phyloP scores from a whole-genome alignment of 2,797 vertebrate genomes.

The Cirrhinus mrigala region DNA sequence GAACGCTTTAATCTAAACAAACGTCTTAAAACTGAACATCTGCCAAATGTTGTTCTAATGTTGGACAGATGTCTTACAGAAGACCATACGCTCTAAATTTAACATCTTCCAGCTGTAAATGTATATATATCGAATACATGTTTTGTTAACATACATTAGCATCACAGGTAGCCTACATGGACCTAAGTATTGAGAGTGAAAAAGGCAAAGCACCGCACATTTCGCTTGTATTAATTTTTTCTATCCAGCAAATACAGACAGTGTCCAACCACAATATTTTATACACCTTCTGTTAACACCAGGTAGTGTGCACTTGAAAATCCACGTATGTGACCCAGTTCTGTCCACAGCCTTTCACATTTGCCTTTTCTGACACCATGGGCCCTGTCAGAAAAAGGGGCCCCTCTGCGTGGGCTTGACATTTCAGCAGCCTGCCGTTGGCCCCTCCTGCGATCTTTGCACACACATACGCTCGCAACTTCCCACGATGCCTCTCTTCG shows the following conservation, averaged over 20 bases:
- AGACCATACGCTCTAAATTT: not conserved
- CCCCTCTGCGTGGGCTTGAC: constrained; percentile 58
- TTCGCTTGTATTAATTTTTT: not conserved
- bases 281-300: not conserved
- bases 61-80: constrained; percentile 11
- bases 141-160: not conserved
- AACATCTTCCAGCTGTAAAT: not conserved
- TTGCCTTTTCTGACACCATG: constrained; percentile 41
- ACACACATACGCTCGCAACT: constrained; percentile 39
- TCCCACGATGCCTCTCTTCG: constrained; percentile 57
- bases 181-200: not conserved
- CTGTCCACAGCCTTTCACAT: constrained; percentile 40
- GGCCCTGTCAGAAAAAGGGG: constrained; percentile 53
- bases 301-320: not conserved
- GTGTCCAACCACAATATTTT: not conserved
- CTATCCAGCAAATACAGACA: not conserved
- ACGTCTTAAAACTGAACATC: not conserved
- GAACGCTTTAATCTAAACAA: not conserved
- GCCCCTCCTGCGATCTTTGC: constrained; percentile 56
- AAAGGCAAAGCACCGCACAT: not conserved
- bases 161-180: not conserved
- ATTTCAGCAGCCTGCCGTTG: constrained; percentile 50
- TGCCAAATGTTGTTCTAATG: constrained; percentile 1
- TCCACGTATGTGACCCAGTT: constrained; percentile 26
- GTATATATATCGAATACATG: not conserved